phyloP scores from a whole-genome alignment of 1,140 invertebrate species.

The Drosophila sp. region DNA sequence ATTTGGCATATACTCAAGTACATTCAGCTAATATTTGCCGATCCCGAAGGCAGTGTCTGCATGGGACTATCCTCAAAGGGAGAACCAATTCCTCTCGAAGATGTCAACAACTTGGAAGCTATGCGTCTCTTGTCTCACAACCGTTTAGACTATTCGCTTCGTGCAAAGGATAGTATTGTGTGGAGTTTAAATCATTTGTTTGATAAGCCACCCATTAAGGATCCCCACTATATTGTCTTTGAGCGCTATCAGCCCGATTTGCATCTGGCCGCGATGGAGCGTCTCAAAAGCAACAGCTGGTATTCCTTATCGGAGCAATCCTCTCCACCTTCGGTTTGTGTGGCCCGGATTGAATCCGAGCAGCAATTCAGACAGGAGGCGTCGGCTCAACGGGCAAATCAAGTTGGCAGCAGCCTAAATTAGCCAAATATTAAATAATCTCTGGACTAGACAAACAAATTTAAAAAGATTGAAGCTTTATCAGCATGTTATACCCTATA shows the following conservation, averaged over 20 bases:
- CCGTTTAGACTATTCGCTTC: conserved; percentile 88
- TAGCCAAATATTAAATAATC: not conserved
- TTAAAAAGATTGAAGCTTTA: no score
- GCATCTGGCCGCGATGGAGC: conserved; percentile 87
- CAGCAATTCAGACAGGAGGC: conserved; percentile 36
- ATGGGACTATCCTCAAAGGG: not conserved
- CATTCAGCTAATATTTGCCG: conserved; percentile 90
- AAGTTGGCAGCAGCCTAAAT: conserved; percentile 6
- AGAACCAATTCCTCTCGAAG: conserved; percentile 86
- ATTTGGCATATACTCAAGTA: conserved; percentile 96
- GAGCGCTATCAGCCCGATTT: conserved; percentile 89
- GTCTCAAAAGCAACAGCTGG: conserved; percentile 50
- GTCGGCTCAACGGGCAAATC: not conserved
- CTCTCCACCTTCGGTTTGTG: conserved; percentile 32
- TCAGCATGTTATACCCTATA: no score
- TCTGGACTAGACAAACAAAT: not conserved
- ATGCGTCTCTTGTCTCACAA: conserved; percentile 89
- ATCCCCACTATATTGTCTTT: conserved; percentile 94
- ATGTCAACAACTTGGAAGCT: conserved; percentile 90
- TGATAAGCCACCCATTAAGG: conserved; percentile 90
- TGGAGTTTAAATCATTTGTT: conserved; percentile 90
- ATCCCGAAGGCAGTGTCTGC: conserved; percentile 63
- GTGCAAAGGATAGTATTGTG: conserved; percentile 89
- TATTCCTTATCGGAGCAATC: conserved; percentile 4
- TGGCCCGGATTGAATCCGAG: conserved; percentile 51